Evolutionary conservation across 2,888 invertebrate genomes (phyloP), one percentile per base, ranked within the genome.

Genomic region (Syrista parreyssii): DNA sequence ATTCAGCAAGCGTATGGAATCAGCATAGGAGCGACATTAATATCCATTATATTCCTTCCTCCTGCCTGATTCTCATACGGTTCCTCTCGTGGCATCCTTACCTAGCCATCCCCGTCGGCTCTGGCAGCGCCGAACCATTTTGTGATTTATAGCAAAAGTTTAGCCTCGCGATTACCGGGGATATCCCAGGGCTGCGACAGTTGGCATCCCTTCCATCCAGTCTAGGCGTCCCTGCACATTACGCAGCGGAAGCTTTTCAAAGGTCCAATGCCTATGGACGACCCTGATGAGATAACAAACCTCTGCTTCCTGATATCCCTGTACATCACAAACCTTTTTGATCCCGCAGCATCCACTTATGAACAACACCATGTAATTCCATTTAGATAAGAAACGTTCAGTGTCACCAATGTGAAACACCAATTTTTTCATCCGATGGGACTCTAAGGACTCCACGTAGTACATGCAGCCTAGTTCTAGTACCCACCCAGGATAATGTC

Each of bases 61-160:
- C 79, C 81, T 79, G 80, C 75, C 80, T 82, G 80, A 82, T 82
- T 79, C 78, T 77, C 78, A 77, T 73, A 78, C 80, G 81, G 78
- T 76, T 80, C 78, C 75, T 69, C 79, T 76, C 77, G 77, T 78
- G 35, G 77, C 55, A 55, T 77, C 77, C 73, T 71, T 77, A 33
- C 71, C 55, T 55, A 55, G 55, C 55, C 79, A 75, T 73, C 82
- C 34, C 74, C 77, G 77, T 75, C 78, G 69, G 31, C 75, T 36
- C 75, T 68, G 76, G 77, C 73, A 74, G n/a, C 32, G 75, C 35
- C 76, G 82, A 79, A 80, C 83, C 86, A 83, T 87, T 86, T 84
- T 81, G 82, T 88, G 88, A 88, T 88, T 88, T 88, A 88, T 88
- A 83, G 87, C 82, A 84, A 87, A 88, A 88, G 86, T 88, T 88